Conservation (phyloP, 2,113 vertebrate genomes). For the Physeter macrocephalus region DNA sequence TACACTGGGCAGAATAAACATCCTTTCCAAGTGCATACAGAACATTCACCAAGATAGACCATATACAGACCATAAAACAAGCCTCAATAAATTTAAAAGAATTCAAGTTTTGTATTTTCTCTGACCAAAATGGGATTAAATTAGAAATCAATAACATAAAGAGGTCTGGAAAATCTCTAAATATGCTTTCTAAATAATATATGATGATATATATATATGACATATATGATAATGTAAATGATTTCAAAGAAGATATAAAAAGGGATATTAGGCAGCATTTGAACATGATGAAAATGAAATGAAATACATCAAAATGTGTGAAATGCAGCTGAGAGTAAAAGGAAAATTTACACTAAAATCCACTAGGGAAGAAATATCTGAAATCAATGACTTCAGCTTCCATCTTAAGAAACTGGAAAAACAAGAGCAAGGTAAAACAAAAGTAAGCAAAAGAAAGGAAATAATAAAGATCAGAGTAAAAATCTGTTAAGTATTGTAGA, state of each 20-base stretch:
- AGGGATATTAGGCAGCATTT: neutral
- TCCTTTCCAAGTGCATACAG: neutral
- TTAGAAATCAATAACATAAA: neutral
- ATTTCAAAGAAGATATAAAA: neutral
- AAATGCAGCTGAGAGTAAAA: neutral
- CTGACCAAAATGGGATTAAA: neutral
- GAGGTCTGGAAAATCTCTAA: neutral
- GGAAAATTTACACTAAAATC: neutral
- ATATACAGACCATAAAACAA: neutral
- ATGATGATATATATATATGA: neutral
- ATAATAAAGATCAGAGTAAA: neutral
- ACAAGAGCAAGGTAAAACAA: neutral
- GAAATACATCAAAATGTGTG: neutral
- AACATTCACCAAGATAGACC: neutral
- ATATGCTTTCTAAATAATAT: neutral
- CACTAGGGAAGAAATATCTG: neutral
- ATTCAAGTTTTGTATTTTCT: neutral
- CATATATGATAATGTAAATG: neutral
- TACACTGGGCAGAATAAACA: neutral
- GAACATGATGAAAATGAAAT: neutral
- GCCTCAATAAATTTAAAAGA: neutral
- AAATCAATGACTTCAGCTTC: neutral
- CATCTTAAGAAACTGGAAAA: neutral
- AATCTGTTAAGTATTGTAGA: too few species aligned
- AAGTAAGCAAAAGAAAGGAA: neutral